These are phyloP conservation scores for Heterohyrax brucei DNA, from an alignment of 2,797 vertebrate species.

Conservation along the genomic window DNA sequence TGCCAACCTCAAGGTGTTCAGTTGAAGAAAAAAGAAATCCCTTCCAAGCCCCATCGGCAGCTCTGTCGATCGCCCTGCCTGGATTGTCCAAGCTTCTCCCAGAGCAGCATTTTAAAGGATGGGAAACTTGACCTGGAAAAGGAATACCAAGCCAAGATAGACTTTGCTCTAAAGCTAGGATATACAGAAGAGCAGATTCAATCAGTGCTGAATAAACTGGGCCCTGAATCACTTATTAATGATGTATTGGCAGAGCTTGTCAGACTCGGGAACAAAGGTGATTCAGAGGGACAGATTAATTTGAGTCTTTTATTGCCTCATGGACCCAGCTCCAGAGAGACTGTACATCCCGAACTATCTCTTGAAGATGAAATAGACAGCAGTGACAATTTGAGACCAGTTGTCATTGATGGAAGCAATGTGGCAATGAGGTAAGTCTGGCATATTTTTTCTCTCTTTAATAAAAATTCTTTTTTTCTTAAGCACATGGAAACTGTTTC, in stretches of 20 bases:
- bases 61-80: constrained; percentile 98
- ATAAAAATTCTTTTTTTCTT: not conserved
- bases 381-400: constrained; percentile 96
- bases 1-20: constrained; percentile 71
- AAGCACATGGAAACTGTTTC: constrained; percentile 42
- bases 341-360: constrained; percentile 95
- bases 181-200: constrained; percentile 98
- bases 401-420: constrained; percentile 99
- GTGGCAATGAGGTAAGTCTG: constrained; percentile 97
- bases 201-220: constrained; percentile 96
- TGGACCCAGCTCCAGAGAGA: constrained; percentile 93
- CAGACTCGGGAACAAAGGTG: constrained; percentile 97
- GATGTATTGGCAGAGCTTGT: constrained; percentile 98
- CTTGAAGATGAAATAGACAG: constrained; percentile 97
- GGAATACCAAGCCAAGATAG: constrained; percentile 98
- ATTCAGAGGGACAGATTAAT: constrained; percentile 94
- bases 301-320: constrained; percentile 90
- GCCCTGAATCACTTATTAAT: constrained; percentile 97
- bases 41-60: constrained; percentile 96
- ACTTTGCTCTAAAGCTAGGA: constrained; percentile 98
- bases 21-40: constrained; percentile 92
- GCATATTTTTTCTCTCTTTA: constrained; percentile 19
- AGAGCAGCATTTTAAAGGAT: constrained; percentile 94
- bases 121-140: constrained; percentile 93
- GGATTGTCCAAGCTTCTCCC: constrained; percentile 98